Evolutionary conservation across 2,797 vertebrate genomes (phyloP).

Genomic region (Periophthalmus magnuspinnatus): DNA sequence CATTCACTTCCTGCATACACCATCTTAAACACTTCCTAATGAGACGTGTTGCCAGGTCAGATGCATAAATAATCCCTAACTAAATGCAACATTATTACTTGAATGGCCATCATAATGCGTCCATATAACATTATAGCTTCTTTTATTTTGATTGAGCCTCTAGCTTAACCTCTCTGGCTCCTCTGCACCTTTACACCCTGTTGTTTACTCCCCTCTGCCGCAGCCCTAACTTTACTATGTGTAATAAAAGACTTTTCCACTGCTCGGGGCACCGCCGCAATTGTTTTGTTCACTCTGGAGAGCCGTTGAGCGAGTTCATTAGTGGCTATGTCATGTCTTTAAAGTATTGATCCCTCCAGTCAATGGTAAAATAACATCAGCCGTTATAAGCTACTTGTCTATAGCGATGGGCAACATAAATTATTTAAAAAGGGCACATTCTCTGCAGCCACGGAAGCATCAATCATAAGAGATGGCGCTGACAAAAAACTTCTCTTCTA

Average conservation of each 20-base stretch:
- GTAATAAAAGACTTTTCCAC: conserved; percentile 51
- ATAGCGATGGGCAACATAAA: conserved; percentile 97
- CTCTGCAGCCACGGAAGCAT: conserved; percentile 97
- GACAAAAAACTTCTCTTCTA: conserved; percentile 93
- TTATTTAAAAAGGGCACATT: conserved; percentile 99
- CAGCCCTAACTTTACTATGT: conserved; percentile 46
- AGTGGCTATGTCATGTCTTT: conserved; percentile 88
- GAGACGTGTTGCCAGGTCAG: conserved; percentile 7
- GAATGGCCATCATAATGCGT: conserved; percentile 8
- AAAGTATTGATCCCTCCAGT: conserved; percentile 92
- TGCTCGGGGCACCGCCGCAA: conserved; percentile 67
- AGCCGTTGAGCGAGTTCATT: conserved; percentile 83
- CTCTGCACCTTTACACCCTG: conserved; percentile 16
- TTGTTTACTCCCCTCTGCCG: conserved; percentile 13
- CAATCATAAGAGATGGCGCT: conserved; percentile 98
- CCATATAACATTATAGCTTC: conserved; percentile 7
- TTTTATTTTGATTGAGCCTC: conserved; percentile 11
- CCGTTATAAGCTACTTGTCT: conserved; percentile 96
- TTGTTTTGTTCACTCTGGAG: conserved; percentile 76
- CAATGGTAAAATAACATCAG: conserved; percentile 99
- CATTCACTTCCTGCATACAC: too few species aligned
- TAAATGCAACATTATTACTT: conserved; percentile 10
- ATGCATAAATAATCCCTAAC: conserved; percentile 7
- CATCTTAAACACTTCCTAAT: background rate
- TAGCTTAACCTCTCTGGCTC: background rate